Evolutionary conservation across 2,797 vertebrate species (phyloP).

Genomic region (Melanotaenia boesemani): DNA sequence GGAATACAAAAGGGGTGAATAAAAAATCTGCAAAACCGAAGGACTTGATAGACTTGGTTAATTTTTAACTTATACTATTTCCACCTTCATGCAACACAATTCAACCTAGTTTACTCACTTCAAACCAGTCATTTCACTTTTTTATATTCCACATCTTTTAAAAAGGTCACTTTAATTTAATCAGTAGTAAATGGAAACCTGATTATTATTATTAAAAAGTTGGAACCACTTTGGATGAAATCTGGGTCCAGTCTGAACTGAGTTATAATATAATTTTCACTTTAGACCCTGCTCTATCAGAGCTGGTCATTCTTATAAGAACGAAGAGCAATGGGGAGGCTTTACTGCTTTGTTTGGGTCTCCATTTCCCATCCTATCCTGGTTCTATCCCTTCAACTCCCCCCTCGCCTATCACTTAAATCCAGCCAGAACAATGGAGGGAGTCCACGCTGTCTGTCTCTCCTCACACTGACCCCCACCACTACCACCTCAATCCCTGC

Average conservation of each 20-base stretch:
- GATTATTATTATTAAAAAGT: background rate
- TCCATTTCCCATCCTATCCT: slow-evolving; percentile 73
- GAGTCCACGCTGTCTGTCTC: slow-evolving; percentile 70
- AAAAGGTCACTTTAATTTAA: background rate
- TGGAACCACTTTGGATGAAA: background rate
- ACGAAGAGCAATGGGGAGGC: slow-evolving; percentile 68
- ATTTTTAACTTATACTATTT: background rate
- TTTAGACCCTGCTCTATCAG: slow-evolving; percentile 63
- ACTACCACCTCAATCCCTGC: slow-evolving; percentile 47
- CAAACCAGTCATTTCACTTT: background rate
- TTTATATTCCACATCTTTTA: background rate
- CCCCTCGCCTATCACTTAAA: slow-evolving; percentile 59
- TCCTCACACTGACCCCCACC: slow-evolving; percentile 52
- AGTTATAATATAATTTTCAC: slow-evolving; percentile 35
- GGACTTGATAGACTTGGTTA: background rate
- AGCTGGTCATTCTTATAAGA: slow-evolving; percentile 77
- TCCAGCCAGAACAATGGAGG: slow-evolving; percentile 77
- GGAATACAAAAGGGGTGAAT: background rate
- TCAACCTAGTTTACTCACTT: background rate
- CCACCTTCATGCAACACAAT: background rate
- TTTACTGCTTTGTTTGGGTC: slow-evolving; percentile 75
- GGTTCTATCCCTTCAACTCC: slow-evolving; percentile 53
- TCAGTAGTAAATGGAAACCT: background rate
- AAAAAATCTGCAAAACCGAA: background rate
- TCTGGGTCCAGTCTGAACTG: background rate